Conservation (phyloP, 2,888 invertebrate genomes). For the Caprella mutica region DNA sequence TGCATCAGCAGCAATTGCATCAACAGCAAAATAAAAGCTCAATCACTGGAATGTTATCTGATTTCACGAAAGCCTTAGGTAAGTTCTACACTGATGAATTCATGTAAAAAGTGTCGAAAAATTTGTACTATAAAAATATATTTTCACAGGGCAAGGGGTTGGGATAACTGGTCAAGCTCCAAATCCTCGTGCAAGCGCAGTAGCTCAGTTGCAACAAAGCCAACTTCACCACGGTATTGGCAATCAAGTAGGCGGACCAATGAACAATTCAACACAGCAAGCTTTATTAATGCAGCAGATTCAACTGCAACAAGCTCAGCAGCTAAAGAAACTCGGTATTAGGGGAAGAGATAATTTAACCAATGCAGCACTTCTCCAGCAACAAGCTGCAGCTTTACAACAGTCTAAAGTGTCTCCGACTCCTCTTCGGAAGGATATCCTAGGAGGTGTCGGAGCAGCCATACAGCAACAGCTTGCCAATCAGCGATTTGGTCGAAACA, state of each 20-base stretch:
- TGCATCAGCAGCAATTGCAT: slow-evolving; percentile 1
- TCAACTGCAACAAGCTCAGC: slow-evolving; percentile 41
- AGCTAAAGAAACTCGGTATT: slow-evolving; percentile 41
- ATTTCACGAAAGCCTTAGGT: slow-evolving; percentile 45
- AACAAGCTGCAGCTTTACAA: slow-evolving; percentile 6
- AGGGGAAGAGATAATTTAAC: slow-evolving; percentile 36
- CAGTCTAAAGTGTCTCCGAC: slow-evolving; percentile 33
- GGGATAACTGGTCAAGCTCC: slow-evolving; percentile 15
- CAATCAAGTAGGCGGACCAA: slow-evolving; percentile 21
- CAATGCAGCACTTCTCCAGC: slow-evolving; percentile 14
- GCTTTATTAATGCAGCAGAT: slow-evolving; percentile 20
- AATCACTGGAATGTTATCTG: slow-evolving; percentile 44
- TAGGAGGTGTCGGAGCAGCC: slow-evolving; percentile 11
- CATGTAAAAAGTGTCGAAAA: no score
- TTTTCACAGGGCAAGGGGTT: slow-evolving; percentile 14
- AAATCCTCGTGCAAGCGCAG: no score
- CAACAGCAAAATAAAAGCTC: slow-evolving; percentile 35
- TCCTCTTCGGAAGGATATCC: slow-evolving; percentile 25
- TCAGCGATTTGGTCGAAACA: slow-evolving; percentile 21
- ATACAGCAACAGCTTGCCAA: slow-evolving; percentile 26
- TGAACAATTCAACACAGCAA: slow-evolving; percentile 10
- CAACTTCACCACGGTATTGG: slow-evolving; percentile 16
- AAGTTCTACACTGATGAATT: no score
- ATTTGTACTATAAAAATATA: no score
- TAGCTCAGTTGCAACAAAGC: no score